A percentile compares a stretch with the other conserved stretches of the same genome.
Evolutionary conservation across 2,797 vertebrate species (phyloP).

Genomic region (Danio choprae): DNA sequence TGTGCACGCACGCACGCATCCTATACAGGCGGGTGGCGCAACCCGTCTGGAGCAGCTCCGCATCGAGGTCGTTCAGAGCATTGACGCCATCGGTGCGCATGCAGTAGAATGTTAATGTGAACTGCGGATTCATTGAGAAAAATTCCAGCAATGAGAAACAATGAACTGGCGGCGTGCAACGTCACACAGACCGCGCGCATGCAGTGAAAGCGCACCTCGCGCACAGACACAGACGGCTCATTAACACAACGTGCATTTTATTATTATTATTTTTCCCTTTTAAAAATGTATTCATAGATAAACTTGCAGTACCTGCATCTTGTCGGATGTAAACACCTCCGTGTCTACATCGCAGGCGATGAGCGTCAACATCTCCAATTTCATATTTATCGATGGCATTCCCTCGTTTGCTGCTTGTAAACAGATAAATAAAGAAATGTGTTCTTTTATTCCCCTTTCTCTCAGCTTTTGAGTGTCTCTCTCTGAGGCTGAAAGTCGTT

Average conservation of each 20-base stretch:
- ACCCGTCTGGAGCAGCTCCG: slow-evolving; percentile 16
- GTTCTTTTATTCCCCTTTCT: slow-evolving; percentile 22
- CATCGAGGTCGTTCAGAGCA: slow-evolving; percentile 50
- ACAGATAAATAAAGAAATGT: slow-evolving; percentile 56
- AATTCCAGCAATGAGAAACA: slow-evolving; percentile 59
- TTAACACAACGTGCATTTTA: slow-evolving; percentile 40
- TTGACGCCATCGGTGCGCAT: slow-evolving; percentile 55
- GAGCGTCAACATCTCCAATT: slow-evolving; percentile 86
- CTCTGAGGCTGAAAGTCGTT: slow-evolving; percentile 5
- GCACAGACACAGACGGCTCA: slow-evolving; percentile 34
- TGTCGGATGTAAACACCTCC: slow-evolving; percentile 84
- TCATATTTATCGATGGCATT: slow-evolving; percentile 89
- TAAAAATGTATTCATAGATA: neutral
- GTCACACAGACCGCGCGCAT: slow-evolving; percentile 60
- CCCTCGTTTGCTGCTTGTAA: slow-evolving; percentile 58
- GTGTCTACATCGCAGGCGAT: slow-evolving; percentile 85
- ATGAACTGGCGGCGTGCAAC: slow-evolving; percentile 68
- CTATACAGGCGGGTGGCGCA: slow-evolving; percentile 25
- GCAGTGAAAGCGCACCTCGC: slow-evolving; percentile 54
- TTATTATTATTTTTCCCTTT: neutral
- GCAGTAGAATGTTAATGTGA: slow-evolving; percentile 66
- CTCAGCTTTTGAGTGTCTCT: neutral
- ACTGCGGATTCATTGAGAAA: slow-evolving; percentile 81
- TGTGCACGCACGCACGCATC: slow-evolving; percentile 31
- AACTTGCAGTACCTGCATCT: slow-evolving; percentile 80